phyloP scores from a whole-genome alignment of 2,113 vertebrate genomes.

The Murina feae region DNA sequence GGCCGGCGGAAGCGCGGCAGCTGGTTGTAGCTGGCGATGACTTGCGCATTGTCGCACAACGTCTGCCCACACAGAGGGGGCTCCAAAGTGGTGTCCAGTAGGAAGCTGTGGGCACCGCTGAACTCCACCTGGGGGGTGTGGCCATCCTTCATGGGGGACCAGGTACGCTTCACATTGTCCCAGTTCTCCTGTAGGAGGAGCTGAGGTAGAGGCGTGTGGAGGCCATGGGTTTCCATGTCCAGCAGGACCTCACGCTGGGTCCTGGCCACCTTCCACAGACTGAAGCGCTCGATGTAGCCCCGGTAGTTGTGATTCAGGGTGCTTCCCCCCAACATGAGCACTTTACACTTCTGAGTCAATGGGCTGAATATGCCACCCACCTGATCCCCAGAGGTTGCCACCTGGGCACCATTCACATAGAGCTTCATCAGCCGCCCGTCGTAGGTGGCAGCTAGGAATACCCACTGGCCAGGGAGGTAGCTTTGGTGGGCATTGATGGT shows the following conservation, averaged over 20 bases:
- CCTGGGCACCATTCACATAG: conserved; percentile 95
- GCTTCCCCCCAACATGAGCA: conserved; percentile 95
- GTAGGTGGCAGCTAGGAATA: conserved; percentile 92
- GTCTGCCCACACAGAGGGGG: conserved; percentile 96
- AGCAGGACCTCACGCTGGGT: conserved; percentile 90
- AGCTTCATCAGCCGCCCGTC: conserved; percentile 93
- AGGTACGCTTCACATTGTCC: conserved; percentile 88
- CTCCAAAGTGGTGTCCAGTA: conserved; percentile 90
- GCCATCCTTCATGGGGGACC: conserved; percentile 94
- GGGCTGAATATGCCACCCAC: conserved; percentile 95
- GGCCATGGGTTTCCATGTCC: conserved; percentile 88
- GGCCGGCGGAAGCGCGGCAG: conserved; percentile 89
- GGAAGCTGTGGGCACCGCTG: conserved; percentile 79
- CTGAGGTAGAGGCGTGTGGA: conserved; percentile 87
- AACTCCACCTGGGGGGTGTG: conserved; percentile 86
- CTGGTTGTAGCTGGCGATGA: conserved; percentile 93
- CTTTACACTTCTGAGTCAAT: conserved; percentile 95
- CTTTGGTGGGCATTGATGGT: conserved; percentile 90
- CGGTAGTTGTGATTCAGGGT: conserved; percentile 94
- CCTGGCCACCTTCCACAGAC: conserved; percentile 91
- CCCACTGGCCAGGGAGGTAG: conserved; percentile 94
- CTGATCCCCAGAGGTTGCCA: conserved; percentile 92
- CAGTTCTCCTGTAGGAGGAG: conserved; percentile 95
- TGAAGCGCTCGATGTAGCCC: conserved; percentile 90
- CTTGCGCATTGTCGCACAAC: conserved; percentile 91